Evolutionary conservation across 2,888 invertebrate genomes (phyloP), one percentile per base, ranked within the genome.

Genomic region (Ormyrus thymus): DNA sequence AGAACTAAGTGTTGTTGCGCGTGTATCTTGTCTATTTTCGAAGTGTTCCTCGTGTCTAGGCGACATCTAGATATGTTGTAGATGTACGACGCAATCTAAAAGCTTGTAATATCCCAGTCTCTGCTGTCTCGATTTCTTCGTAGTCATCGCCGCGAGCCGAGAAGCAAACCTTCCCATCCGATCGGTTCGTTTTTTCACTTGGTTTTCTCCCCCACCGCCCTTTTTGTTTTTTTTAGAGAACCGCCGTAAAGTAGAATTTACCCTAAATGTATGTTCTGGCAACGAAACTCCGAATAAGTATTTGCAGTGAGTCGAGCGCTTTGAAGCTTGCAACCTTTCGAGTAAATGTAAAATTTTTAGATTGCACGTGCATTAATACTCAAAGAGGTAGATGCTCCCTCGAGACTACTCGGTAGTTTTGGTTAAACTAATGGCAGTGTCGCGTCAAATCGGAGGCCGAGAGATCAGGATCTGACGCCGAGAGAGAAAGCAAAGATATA

Each of bases 311-410:
- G 75, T 70, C 53, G 55, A 68, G 73, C 64, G 59, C 45, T 64
- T 69, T 69, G 59, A 61, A 64, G 73, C 72, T 74, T 75, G 71
- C 68, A 64, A 82, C 75, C 76, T 78, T 73, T 80, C 53, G 80
- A 79, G 61, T 48, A 43, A 53, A 58, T 66, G 62, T 61, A 55
- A 81, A 84, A 83, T 83, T 85, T 84, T 85, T 85, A 85, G 85
- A 85, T 85, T 85, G 86, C 85, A 85, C 84, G 82, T 83, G 81
- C 81, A 81, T 81, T 80, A 81, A 72, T 82, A 82, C 74, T 81
- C 29, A 29, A 80, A 70, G 76, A 73, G 82, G 82, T 84, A 85
- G 83, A 79, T 82, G 71, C 72, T 83, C 73, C 13, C 59, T 29
- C 48, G 10, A 61, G 29, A 59, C 61, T 76, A 80, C 13, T 71